These are phyloP conservation scores for Cryptus viduatorius DNA, from an alignment of 2,888 invertebrate species.

Conservation along the genomic window DNA sequence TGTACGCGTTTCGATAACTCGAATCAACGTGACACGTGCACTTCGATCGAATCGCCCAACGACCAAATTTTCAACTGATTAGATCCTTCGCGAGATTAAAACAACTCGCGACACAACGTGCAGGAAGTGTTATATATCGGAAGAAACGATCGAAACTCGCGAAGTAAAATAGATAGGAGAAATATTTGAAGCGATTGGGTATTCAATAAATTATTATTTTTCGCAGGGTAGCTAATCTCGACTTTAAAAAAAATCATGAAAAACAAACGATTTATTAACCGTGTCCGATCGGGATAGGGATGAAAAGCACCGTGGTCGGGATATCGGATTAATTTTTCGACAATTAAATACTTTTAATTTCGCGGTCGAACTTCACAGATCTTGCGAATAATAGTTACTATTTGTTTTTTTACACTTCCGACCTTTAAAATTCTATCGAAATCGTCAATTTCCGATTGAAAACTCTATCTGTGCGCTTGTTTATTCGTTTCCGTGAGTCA, in stretches of 20 bases:
- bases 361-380: background rate
- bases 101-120: slow-evolving; percentile 1
- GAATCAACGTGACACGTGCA: slow-evolving; percentile 16
- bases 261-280: background rate
- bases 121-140: slow-evolving; percentile 28
- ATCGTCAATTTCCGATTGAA: too few species aligned
- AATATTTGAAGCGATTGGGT: background rate
- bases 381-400: background rate
- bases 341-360: too few species aligned
- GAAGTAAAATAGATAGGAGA: background rate
- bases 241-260: background rate
- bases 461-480: too few species aligned
- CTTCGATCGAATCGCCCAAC: background rate
- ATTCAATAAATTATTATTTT: slow-evolving; percentile 2
- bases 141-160: slow-evolving; percentile 8
- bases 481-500: too few species aligned
- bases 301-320: background rate
- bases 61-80: slow-evolving; percentile 29
- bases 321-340: too few species aligned
- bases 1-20: background rate
- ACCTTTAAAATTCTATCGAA: background rate
- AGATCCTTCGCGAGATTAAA: slow-evolving; percentile 26
- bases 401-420: background rate
- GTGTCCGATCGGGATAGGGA: background rate
- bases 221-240: background rate